These are phyloP conservation scores for Tetramorium simillimum DNA, from an alignment of 1,140 invertebrate genomes.

Conservation along the genomic window DNA sequence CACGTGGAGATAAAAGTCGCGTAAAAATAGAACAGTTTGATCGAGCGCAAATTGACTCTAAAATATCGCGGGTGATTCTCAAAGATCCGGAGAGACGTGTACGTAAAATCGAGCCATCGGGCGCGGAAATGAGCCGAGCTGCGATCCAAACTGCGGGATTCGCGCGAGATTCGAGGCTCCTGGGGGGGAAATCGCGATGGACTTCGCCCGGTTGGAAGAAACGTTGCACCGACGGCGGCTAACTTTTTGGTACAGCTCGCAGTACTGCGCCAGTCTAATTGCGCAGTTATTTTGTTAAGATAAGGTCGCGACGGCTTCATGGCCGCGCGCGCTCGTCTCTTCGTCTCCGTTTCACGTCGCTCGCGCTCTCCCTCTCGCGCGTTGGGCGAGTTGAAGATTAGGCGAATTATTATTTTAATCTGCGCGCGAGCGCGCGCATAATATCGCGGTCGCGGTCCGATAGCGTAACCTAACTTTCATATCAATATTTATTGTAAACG, in stretches of 20 bases:
- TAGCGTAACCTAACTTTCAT: slow-evolving; percentile 78
- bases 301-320: slow-evolving; percentile 66
- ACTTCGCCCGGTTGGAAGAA: background rate
- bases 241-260: slow-evolving; percentile 56
- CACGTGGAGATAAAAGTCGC: background rate
- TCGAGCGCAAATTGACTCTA: background rate
- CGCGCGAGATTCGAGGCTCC: background rate
- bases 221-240: slow-evolving; percentile 20
- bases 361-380: slow-evolving; percentile 9
- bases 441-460: slow-evolving; percentile 66
- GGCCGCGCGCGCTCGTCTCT: slow-evolving; percentile 40
- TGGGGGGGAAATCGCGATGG: background rate
- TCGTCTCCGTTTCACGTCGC: background rate
- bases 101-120: too few species aligned
- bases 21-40: background rate
- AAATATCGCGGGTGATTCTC: too few species aligned
- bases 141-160: too few species aligned
- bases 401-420: slow-evolving; percentile 79
- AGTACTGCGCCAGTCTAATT: slow-evolving; percentile 70
- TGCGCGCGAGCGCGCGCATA: slow-evolving; percentile 51
- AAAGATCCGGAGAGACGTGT: too few species aligned
- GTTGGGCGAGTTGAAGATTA: slow-evolving; percentile 67
- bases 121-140: too few species aligned
- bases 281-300: slow-evolving; percentile 78
- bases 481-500: slow-evolving; percentile 83